These are phyloP conservation scores for Eudemis profundana DNA, from an alignment of 2,888 invertebrate species.

Conservation along the genomic window DNA sequence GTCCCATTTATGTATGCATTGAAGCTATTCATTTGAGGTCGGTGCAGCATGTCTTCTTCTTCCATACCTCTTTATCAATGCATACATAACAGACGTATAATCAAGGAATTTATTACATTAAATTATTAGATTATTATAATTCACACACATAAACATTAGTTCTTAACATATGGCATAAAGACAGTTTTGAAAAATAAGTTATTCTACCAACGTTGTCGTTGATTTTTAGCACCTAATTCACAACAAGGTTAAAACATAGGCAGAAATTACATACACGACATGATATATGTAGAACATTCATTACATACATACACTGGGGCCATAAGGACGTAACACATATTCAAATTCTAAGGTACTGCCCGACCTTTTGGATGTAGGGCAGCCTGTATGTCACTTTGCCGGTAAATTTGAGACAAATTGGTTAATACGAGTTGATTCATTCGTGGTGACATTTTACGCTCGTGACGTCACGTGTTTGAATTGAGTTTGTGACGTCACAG, in stretches of 20 bases:
- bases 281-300: slow-evolving; percentile 18
- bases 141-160: too few species aligned
- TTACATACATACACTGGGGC: not conserved
- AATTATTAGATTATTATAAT: too few species aligned
- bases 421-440: slow-evolving; percentile 41
- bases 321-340: slow-evolving; percentile 10
- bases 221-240: slow-evolving; percentile 12
- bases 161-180: too few species aligned
- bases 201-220: not conserved
- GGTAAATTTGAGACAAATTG: slow-evolving; percentile 42
- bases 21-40: too few species aligned
- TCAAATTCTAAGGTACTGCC: slow-evolving; percentile 4
- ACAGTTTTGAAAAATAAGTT: too few species aligned
- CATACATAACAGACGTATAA: too few species aligned
- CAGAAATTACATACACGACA: slow-evolving; percentile 11
- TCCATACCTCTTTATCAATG: too few species aligned
- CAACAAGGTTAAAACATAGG: not conserved
- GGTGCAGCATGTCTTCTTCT: too few species aligned
- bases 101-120: too few species aligned
- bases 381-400: slow-evolving; percentile 23
- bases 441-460: slow-evolving; percentile 36
- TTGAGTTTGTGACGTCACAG: slow-evolving; percentile 36
- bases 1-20: too few species aligned
- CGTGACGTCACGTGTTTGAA: slow-evolving; percentile 29
- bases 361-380: slow-evolving; percentile 2